Base-by-base conservation (phyloP, 2,888 invertebrate species). In the Onchidella celtica region DNA sequence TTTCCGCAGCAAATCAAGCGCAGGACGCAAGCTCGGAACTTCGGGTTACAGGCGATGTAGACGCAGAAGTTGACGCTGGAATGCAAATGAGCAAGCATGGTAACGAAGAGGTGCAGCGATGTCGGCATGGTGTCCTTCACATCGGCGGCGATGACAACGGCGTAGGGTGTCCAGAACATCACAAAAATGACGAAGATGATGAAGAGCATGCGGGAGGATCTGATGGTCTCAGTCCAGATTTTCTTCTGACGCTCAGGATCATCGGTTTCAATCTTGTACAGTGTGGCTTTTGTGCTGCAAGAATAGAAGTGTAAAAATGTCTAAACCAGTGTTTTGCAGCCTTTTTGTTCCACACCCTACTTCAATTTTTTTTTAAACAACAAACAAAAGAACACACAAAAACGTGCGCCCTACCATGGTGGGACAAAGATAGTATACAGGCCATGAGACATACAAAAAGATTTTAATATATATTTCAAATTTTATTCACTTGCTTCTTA, bases 141-240 rank as follows among this genome's bases (percentile, higher is more conserved):
- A 70, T 91, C 91, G 29, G 88, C 59, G 4, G 87, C 88, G 55
- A 89, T 89, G 29, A 90, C 85, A n/a, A 89, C 74, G 55, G 89
- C 89, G 79, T 91, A 91, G 6, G 91, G 91, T 1, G 87, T 85
- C 91, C 91, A 91, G 77, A 90, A 89, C 11, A 89, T 69, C 24
- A 89, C 81, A 80, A 90, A 91, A 4, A 90, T 87, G 34, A 87
- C 32, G 74, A 90, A 90, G 32, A 90, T 85, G 9, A 89, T 81
- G 40, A 90, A 89, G 27, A 91, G 84, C 47, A 89, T 90, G 47
- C 87, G 83, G 0, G 90, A 89, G 1, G 89, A 85, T 14, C 87
- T 86, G 3, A 89, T 77, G 4, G 89, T 88, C 76, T 90, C 90
- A 27, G 65, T 82, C 89, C 88, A 88, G 14, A 85, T 85, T 63